Conservation (phyloP, 2,888 invertebrate species). For the Brachypalpus laphriformis region DNA sequence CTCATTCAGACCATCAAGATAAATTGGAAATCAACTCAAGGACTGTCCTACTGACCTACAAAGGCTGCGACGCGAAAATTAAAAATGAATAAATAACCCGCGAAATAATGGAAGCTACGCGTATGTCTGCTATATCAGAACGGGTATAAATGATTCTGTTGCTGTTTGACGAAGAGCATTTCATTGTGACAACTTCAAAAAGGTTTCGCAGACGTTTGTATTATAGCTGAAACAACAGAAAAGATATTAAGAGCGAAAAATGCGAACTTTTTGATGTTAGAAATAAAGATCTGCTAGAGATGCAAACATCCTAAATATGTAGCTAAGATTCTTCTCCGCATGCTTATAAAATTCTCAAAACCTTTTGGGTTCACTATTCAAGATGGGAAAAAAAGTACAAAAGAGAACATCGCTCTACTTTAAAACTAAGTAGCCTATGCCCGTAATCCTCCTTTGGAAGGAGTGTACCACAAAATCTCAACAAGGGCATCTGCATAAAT, state of each 20-base stretch:
- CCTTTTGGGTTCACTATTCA: background rate
- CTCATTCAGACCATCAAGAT: constrained; percentile 49
- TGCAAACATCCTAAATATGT: background rate
- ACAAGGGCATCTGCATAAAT: constrained; percentile 57
- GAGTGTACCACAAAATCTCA: constrained; percentile 8
- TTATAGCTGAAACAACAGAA: background rate
- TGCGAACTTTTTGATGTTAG: background rate
- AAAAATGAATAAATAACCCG: constrained; percentile 14
- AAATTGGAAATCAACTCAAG: constrained; percentile 61
- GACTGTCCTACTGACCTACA: constrained; percentile 54
- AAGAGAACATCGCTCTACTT: background rate
- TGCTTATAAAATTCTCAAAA: background rate
- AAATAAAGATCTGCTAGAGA: background rate
- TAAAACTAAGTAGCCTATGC: background rate
- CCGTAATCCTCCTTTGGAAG: background rate
- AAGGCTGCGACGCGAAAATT: constrained; percentile 40
- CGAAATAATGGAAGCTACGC: constrained; percentile 9
- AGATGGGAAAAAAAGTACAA: background rate
- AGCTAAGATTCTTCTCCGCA: background rate
- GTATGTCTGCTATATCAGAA: constrained; percentile 22
- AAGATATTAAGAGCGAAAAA: background rate
- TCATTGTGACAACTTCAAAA: constrained; percentile 10
- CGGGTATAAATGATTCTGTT: constrained; percentile 22
- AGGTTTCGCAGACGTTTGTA: constrained; percentile 22
- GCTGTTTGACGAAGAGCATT: constrained; percentile 20